Evolutionary conservation across 2,888 invertebrate species (phyloP).

Genomic region (Bruchidius siliquastri): DNA sequence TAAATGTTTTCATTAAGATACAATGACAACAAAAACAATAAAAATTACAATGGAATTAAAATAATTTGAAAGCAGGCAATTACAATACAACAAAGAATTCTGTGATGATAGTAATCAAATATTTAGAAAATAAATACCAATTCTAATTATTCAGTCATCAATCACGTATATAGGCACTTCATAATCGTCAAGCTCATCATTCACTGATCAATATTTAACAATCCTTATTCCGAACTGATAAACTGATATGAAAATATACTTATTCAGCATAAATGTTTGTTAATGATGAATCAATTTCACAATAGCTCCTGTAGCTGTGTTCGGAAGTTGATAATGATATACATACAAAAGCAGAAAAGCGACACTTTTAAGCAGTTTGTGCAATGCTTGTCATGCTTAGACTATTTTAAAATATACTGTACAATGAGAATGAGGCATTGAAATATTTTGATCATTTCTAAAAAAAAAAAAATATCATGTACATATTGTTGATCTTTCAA

Average conservation of each 20-base stretch:
- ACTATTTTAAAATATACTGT: neutral
- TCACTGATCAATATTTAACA: neutral
- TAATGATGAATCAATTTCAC: no score
- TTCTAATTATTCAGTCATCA: neutral
- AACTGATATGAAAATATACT: neutral
- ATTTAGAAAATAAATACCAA: neutral
- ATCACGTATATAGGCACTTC: neutral
- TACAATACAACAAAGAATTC: neutral
- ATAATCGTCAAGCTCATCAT: neutral
- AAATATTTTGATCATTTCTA: neutral
- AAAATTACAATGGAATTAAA: no score
- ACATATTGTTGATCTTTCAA: no score
- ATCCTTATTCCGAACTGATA: no score
- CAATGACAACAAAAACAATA: no score
- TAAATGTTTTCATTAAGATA: no score
- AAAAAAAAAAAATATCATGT: no score
- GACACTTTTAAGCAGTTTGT: neutral
- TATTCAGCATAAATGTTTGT: no score
- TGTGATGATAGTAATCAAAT: neutral
- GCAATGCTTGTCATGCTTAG: neutral
- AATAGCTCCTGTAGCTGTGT: neutral
- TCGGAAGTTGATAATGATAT: neutral
- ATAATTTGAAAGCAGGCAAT: no score
- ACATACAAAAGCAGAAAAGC: neutral
- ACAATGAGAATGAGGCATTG: neutral